Conservation (phyloP, 2,797 vertebrate species). For the Poliocrania exsul region DNA sequence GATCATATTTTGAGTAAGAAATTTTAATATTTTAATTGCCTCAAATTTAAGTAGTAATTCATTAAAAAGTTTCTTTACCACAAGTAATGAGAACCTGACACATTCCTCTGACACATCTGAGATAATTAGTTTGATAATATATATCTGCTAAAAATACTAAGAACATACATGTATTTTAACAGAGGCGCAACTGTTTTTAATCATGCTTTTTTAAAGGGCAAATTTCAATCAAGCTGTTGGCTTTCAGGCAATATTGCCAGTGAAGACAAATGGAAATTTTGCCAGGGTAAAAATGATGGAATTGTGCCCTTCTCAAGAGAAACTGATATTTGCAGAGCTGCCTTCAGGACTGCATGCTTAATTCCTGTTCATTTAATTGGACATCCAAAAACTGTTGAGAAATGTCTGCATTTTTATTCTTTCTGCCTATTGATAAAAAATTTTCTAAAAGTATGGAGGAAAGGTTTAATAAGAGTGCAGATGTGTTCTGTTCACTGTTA, state of each 20-base stretch:
- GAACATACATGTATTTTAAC: constrained; percentile 46
- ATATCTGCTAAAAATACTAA: constrained; percentile 30
- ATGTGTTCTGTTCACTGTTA: constrained; percentile 2
- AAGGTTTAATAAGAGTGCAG: not conserved
- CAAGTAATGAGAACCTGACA: constrained; percentile 15
- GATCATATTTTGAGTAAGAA: not conserved
- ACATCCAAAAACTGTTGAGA: constrained; percentile 3
- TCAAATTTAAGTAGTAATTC: constrained; percentile 5
- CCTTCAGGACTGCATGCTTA: constrained; percentile 20
- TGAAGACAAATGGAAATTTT: constrained; percentile 58
- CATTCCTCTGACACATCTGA: constrained; percentile 37
- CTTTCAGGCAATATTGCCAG: constrained; percentile 25
- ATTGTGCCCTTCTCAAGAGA: constrained; percentile 37
- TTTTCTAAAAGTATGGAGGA: not conserved
- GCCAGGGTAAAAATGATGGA: not conserved
- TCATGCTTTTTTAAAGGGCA: constrained; percentile 40
- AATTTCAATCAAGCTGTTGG: constrained; percentile 45
- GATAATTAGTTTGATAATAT: constrained; percentile 48
- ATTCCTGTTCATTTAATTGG: constrained; percentile 41
- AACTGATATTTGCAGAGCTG: constrained; percentile 46
- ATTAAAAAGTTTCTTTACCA: constrained; percentile 2
- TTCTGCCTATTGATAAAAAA: not conserved
- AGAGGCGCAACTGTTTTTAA: constrained; percentile 26
- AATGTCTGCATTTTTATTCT: not conserved
- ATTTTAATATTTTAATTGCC: constrained; percentile 32